phyloP scores from a whole-genome alignment of 2,113 vertebrate species.

The Nothobranchius furzeri region DNA sequence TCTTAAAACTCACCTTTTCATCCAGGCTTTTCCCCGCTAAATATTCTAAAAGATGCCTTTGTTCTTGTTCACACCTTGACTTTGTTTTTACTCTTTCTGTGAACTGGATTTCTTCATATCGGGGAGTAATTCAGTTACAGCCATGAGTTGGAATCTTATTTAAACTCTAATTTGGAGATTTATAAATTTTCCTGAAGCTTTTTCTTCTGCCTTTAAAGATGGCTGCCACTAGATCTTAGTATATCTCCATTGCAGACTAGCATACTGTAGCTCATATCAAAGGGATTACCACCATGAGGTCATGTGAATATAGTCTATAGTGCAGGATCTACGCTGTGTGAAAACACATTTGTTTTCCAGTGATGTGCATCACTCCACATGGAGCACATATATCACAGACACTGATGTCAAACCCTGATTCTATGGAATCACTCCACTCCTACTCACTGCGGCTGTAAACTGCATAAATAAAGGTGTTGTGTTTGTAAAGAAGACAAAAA shows the following conservation, averaged over 20 bases:
- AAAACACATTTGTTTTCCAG: conserved; percentile 10
- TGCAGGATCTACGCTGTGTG: not conserved
- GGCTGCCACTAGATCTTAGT: too few species aligned
- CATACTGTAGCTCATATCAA: not conserved
- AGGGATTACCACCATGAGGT: not conserved
- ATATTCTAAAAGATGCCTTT: too few species aligned
- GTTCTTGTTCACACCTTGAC: too few species aligned
- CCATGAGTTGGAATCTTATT: too few species aligned
- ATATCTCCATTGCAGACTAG: not conserved
- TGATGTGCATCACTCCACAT: not conserved
- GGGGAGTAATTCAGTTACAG: too few species aligned
- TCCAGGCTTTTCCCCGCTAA: too few species aligned
- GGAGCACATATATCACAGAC: not conserved
- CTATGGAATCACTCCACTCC: conserved; percentile 6
- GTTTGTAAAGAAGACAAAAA: not conserved
- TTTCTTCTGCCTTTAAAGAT: too few species aligned
- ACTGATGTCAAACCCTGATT: conserved; percentile 4
- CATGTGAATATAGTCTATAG: not conserved
- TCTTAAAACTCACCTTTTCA: too few species aligned
- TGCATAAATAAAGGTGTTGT: not conserved
- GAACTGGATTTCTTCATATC: too few species aligned
- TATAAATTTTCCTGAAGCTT: too few species aligned
- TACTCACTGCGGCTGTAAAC: not conserved
- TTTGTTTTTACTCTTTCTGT: too few species aligned
- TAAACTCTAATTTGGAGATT: too few species aligned